Evolutionary conservation across 2,797 vertebrate species (phyloP), one percentile per base, ranked within the genome.

Genomic region (Anguilla pacifica): DNA sequence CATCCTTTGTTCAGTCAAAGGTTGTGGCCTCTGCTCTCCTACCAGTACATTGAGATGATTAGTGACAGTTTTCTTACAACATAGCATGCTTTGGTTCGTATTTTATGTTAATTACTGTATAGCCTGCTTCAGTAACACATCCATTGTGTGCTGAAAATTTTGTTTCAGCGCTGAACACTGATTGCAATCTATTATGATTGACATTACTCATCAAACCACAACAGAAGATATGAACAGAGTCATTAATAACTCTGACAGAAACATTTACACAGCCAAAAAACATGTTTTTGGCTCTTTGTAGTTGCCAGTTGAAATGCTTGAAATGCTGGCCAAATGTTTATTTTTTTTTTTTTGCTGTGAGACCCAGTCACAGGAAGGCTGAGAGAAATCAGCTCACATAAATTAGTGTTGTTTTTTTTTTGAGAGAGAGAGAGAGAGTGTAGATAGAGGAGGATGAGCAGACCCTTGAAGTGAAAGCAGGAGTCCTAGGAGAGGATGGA

Each of bases 171-270:
- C 15, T 17, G 72, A 77, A 17, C 72, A 77, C 46, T 28, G 83
- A 89, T 77, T 7, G 13, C 43, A 86, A 86, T 74, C 85, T 86
- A 53, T 82, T 85, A 55, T 10, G 3, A 72, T 74, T 84, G 64
- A 61, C 89, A 90, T 93, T 93, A 90, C 92, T 92, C 88, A 90
- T 85, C 55, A 35, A 7, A 0, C 70, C 46, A 84, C 59, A 35
- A 87, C 51, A 53, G 64, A 46, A 53, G 79, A 72, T 83, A 82
- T 72, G 79, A 90, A 90, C 91, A 89, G 90, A 93, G 90, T 91
- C 92, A 94, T 94, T 92, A 92, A 91, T 89, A 89, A 86, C 89
- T 92, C 64, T 87, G 91, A 91, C 90, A 91, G 91, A 90, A 0
- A 9, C 64, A 39, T 89, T 92, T 88, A 85, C 11, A 46, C 31